Evolutionary conservation across 1,140 invertebrate species (phyloP).

Genomic region (Heliconius melpomene): DNA sequence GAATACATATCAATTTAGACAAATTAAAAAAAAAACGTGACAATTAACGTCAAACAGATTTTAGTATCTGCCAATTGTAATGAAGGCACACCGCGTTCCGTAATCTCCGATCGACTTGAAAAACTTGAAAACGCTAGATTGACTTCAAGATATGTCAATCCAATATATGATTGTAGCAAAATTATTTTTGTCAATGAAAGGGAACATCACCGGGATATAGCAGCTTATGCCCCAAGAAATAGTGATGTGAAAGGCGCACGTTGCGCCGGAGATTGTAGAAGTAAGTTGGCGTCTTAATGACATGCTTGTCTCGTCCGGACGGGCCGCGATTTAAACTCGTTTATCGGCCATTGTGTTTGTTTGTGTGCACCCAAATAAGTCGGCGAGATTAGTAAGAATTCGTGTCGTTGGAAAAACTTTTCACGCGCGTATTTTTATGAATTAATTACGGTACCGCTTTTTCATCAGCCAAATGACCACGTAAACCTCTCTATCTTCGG

Average conservation of each 20-base stretch:
- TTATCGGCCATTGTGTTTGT: slow-evolving; percentile 65
- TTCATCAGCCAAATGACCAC: slow-evolving; percentile 16
- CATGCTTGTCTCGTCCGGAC: slow-evolving; percentile 70
- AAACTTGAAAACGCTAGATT: slow-evolving; percentile 63
- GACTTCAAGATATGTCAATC: slow-evolving; percentile 67
- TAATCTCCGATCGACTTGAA: slow-evolving; percentile 54
- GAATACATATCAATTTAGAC: slow-evolving; percentile 39
- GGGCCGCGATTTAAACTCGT: slow-evolving; percentile 72
- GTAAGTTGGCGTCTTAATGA: slow-evolving; percentile 55
- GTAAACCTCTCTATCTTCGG: slow-evolving; percentile 18
- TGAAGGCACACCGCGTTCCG: slow-evolving; percentile 42
- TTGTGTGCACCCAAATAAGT: slow-evolving; percentile 63
- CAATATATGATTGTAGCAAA: slow-evolving; percentile 54
- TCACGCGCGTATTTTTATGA: slow-evolving; percentile 53
- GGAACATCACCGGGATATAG: slow-evolving; percentile 26
- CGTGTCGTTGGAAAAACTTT: slow-evolving; percentile 55
- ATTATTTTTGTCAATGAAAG: slow-evolving; percentile 30
- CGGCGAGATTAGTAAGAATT: slow-evolving; percentile 60
- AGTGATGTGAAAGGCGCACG: slow-evolving; percentile 39
- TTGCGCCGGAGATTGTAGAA: slow-evolving; percentile 21
- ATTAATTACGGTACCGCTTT: slow-evolving; percentile 33
- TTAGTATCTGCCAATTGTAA: slow-evolving; percentile 48
- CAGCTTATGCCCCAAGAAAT: slow-evolving; percentile 48
- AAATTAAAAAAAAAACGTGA: slow-evolving; percentile 34
- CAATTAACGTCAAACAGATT: slow-evolving; percentile 49